phyloP scores from a whole-genome alignment of 1,140 invertebrate genomes.

The Nephotettix cincticeps region DNA sequence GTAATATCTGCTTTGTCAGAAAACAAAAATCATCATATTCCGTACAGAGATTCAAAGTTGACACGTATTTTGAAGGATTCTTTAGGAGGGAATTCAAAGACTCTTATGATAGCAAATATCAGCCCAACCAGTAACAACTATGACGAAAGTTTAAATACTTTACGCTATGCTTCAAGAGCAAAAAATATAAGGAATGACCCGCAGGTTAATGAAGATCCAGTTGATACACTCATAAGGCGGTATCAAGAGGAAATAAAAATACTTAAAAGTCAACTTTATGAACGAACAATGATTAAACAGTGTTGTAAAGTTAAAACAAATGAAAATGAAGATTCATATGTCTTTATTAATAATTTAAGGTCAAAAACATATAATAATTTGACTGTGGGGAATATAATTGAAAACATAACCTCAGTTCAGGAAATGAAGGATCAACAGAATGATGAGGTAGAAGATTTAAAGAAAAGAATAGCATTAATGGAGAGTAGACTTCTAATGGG shows the following conservation, averaged over 20 bases:
- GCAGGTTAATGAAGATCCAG: conserved; percentile 93
- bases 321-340: no score
- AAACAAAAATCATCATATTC: conserved; percentile 79
- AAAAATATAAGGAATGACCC: conserved; percentile 97
- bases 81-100: conserved; percentile 93
- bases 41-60: conserved; percentile 93
- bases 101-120: conserved; percentile 96
- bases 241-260: conserved; percentile 84
- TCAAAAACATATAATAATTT: conserved; percentile 31
- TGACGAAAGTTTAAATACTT: conserved; percentile 91
- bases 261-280: conserved; percentile 47
- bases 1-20: conserved; percentile 93
- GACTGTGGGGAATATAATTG: no score
- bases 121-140: conserved; percentile 95
- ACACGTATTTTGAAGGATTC: conserved; percentile 87
- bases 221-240: conserved; percentile 83
- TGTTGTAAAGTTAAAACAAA: no score
- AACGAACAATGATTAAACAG: conserved; percentile 32
- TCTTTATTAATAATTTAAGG: no score
- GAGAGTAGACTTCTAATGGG: conserved; percentile 87
- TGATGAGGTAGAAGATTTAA: no score
- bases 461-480: conserved; percentile 60
- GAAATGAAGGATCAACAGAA: no score
- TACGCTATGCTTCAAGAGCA: conserved; percentile 90
- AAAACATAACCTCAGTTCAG: no score